A percentile compares a stretch with the other conserved stretches of the same genome.
These are phyloP conservation scores for Drosophila tanythrix DNA, from an alignment of 2,888 invertebrate species.

Conservation along the genomic window DNA sequence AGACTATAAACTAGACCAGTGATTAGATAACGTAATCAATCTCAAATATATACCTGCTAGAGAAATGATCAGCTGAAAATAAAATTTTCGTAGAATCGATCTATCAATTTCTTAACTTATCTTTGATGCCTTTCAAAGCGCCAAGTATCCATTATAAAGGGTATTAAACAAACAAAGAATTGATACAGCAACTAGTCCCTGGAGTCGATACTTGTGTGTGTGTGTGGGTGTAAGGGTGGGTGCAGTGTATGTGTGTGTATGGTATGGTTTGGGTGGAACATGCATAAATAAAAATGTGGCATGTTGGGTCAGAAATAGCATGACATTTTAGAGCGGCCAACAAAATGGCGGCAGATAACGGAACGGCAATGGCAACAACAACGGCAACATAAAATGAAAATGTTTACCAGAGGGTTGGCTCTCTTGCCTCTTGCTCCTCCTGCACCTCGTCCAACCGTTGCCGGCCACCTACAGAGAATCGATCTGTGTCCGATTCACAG, in stretches of 20 bases:
- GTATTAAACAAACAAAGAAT: slow-evolving; percentile 2
- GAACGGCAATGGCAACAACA: slow-evolving; percentile 23
- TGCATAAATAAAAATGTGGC: slow-evolving; percentile 80
- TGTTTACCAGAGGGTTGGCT: slow-evolving; percentile 68
- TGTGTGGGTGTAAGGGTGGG: neutral
- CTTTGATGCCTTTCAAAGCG: neutral
- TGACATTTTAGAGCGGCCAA: slow-evolving; percentile 71
- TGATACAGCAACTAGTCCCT: slow-evolving; percentile 17
- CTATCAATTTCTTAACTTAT: neutral
- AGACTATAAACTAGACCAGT: neutral
- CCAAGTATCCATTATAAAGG: neutral
- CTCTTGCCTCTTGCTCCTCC: neutral
- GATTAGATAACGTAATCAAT: neutral
- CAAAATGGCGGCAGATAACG: slow-evolving; percentile 75
- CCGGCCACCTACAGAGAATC: slow-evolving; percentile 20
- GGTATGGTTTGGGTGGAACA: slow-evolving; percentile 32
- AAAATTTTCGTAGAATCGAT: neutral
- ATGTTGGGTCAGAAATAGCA: slow-evolving; percentile 80
- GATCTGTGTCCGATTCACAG: slow-evolving; percentile 20
- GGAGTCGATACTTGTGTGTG: neutral
- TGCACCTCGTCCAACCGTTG: neutral
- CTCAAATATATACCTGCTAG: neutral
- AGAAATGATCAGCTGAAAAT: too few species aligned
- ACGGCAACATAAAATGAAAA: slow-evolving; percentile 66
- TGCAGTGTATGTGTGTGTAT: neutral